Conservation (phyloP, 1,140 invertebrate genomes). For the Diorhabda sublineata region DNA sequence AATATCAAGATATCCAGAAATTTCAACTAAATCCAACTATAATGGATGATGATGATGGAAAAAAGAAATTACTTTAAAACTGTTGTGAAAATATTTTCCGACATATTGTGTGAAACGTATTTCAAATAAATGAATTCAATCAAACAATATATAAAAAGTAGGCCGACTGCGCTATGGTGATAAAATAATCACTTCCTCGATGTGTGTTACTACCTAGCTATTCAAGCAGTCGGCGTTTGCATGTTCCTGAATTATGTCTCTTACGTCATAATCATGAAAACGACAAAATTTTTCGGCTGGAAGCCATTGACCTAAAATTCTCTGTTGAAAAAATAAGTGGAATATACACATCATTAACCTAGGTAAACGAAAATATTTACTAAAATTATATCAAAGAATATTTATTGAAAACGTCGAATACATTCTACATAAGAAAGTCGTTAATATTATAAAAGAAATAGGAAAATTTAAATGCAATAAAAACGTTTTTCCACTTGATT, state of each 20-base stretch:
- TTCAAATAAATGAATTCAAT: background rate
- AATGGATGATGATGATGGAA: too few relatives aligned
- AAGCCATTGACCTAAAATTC: constrained; percentile 2
- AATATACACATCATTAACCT: background rate
- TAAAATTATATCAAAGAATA: background rate
- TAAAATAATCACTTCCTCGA: background rate
- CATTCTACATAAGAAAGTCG: too few relatives aligned
- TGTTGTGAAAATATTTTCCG: too few relatives aligned
- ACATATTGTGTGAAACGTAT: too few relatives aligned
- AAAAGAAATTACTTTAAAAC: too few relatives aligned
- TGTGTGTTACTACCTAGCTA: background rate
- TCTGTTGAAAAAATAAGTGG: background rate
- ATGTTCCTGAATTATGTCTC: background rate
- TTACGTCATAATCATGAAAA: background rate
- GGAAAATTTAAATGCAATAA: too few relatives aligned
- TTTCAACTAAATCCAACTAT: too few relatives aligned
- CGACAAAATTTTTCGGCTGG: background rate
- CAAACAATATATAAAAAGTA: background rate
- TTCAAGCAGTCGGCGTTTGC: background rate
- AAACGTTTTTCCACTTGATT: too few relatives aligned
- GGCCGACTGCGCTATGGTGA: background rate
- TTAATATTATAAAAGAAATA: too few relatives aligned
- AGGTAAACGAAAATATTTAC: background rate
- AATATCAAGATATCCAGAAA: too few relatives aligned
- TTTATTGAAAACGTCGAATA: background rate